A percentile compares a stretch with the other conserved stretches of the same genome.
Evolutionary conservation across 2,113 vertebrate genomes (phyloP).

Genomic region (Phyllopteryx taeniolatus): DNA sequence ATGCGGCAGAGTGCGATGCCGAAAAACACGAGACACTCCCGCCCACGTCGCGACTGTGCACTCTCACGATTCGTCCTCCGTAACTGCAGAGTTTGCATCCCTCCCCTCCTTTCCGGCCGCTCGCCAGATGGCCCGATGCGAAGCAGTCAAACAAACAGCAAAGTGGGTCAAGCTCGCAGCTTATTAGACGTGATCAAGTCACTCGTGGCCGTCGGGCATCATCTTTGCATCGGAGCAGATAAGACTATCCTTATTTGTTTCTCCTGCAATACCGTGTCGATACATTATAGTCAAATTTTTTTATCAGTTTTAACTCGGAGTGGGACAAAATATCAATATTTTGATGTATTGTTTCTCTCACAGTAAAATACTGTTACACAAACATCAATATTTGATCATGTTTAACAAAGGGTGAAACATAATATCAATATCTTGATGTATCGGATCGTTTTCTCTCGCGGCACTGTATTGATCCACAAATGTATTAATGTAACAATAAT

Average conservation of each 20-base stretch:
- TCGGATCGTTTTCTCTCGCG: neutral
- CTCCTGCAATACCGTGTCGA: neutral
- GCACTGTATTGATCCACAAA: neutral
- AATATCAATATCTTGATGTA: too few relatives aligned
- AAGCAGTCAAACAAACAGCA: constrained; percentile 22
- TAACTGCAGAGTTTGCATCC: constrained; percentile 25
- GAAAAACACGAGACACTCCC: neutral
- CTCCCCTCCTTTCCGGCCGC: neutral
- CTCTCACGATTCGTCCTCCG: constrained; percentile 22
- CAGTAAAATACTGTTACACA: neutral
- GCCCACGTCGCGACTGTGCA: constrained; percentile 3
- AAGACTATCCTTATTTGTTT: neutral
- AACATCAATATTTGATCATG: neutral
- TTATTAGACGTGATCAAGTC: constrained; percentile 19
- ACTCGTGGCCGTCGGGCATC: constrained; percentile 8
- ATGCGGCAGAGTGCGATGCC: neutral
- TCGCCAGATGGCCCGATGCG: constrained; percentile 28
- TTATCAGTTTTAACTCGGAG: neutral
- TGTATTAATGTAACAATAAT: too few relatives aligned
- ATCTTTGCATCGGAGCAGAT: constrained; percentile 21
- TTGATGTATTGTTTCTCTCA: neutral
- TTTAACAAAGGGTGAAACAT: too few relatives aligned
- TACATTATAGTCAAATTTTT: neutral
- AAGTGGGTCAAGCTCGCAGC: constrained; percentile 21
- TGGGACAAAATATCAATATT: neutral